These are phyloP conservation scores for Buathra laborator DNA, from an alignment of 2,888 invertebrate genomes.

Conservation along the genomic window DNA sequence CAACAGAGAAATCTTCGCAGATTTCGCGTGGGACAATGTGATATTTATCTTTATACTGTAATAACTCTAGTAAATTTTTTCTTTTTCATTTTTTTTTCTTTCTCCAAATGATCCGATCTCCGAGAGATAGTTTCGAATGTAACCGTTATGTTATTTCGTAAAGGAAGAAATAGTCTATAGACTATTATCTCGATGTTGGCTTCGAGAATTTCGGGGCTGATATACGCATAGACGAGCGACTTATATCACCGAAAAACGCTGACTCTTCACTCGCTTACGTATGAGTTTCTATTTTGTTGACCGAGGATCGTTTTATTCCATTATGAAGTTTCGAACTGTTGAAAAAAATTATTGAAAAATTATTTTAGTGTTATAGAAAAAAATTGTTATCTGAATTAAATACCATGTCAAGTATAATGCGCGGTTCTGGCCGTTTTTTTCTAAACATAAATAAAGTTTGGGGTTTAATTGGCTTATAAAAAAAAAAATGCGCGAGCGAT, in stretches of 20 bases:
- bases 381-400: not conserved
- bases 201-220: slow-evolving; percentile 17
- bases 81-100: slow-evolving; percentile 10
- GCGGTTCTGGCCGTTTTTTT: too few relatives aligned
- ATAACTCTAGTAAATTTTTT: slow-evolving; percentile 41
- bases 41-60: slow-evolving; percentile 60
- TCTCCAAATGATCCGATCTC: slow-evolving; percentile 17
- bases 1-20: slow-evolving; percentile 36
- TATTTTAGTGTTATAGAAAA: not conserved
- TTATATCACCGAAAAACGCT: not conserved
- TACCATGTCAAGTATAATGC: too few relatives aligned
- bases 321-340: not conserved
- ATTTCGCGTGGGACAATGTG: slow-evolving; percentile 60
- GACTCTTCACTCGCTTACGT: not conserved
- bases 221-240: not conserved
- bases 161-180: not conserved
- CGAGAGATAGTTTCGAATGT: not conserved
- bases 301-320: not conserved
- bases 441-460: too few relatives aligned
- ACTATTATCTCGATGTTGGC: not conserved
- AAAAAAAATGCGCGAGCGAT: too few relatives aligned
- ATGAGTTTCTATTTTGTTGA: not conserved
- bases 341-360: not conserved
- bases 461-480: too few relatives aligned
- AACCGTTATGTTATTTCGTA: slow-evolving; percentile 2